Evolutionary conservation across 2,888 invertebrate species (phyloP).

Genomic region (Perdita meconis): DNA sequence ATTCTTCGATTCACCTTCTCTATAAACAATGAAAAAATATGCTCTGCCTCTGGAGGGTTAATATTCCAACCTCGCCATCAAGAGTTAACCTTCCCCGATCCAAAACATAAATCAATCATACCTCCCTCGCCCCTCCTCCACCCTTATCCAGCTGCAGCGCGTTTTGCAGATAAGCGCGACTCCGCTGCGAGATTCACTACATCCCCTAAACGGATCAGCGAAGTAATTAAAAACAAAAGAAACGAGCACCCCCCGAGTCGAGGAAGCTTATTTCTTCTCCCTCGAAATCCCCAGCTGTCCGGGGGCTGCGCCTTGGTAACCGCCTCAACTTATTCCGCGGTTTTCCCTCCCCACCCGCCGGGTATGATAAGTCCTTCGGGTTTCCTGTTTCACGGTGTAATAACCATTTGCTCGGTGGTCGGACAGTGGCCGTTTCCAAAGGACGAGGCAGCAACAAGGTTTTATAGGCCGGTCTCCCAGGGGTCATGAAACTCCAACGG

Average conservation of each 20-base stretch:
- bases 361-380: conserved; percentile 62
- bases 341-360: too few relatives aligned
- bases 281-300: conserved; percentile 44
- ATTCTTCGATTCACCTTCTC: too few relatives aligned
- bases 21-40: too few relatives aligned
- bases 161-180: neutral
- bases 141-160: neutral
- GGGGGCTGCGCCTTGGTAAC: neutral
- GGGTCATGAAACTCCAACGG: conserved; percentile 55
- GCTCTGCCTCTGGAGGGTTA: too few relatives aligned
- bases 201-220: conserved; percentile 33
- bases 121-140: neutral
- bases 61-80: too few relatives aligned
- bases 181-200: neutral
- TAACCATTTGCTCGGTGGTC: conserved; percentile 62
- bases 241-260: conserved; percentile 25
- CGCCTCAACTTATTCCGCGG: conserved; percentile 49
- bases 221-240: conserved; percentile 49
- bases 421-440: conserved; percentile 52
- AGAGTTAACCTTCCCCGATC: too few relatives aligned
- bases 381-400: conserved; percentile 59
- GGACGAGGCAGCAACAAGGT: conserved; percentile 56
- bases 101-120: too few relatives aligned
- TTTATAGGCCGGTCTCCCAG: conserved; percentile 55
- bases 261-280: conserved; percentile 53